These are phyloP conservation scores for Doris montereyensis DNA, from an alignment of 2,888 invertebrate genomes.

Conservation along the genomic window DNA sequence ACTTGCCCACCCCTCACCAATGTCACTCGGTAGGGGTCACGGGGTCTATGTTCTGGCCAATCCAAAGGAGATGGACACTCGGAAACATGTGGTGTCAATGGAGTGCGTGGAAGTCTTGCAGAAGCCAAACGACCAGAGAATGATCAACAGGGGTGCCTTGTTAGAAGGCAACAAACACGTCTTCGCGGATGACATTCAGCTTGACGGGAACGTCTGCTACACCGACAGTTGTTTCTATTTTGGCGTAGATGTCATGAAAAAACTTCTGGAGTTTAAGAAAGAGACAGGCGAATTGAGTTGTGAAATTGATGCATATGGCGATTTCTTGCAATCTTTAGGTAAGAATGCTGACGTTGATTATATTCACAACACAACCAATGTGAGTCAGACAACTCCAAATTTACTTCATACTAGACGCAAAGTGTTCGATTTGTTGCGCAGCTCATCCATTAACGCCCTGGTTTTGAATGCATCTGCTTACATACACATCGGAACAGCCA, in stretches of 20 bases:
- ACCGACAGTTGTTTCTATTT: slow-evolving; percentile 75
- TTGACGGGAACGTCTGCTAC: slow-evolving; percentile 65
- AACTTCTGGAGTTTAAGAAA: slow-evolving; percentile 67
- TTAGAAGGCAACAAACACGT: slow-evolving; percentile 45
- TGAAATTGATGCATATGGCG: slow-evolving; percentile 75
- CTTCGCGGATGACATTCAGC: slow-evolving; percentile 51
- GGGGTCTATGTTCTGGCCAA: slow-evolving; percentile 74
- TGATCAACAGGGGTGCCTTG: slow-evolving; percentile 71
- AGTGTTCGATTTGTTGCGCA: slow-evolving; percentile 65
- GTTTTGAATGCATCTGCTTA: slow-evolving; percentile 72
- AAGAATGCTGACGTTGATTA: slow-evolving; percentile 62
- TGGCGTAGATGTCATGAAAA: slow-evolving; percentile 66
- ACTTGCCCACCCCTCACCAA: slow-evolving; percentile 73
- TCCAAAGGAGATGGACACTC: slow-evolving; percentile 47
- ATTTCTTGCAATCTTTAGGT: slow-evolving; percentile 74
- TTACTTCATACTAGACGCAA: slow-evolving; percentile 59
- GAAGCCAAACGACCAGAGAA: slow-evolving; percentile 71
- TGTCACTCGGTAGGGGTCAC: slow-evolving; percentile 72
- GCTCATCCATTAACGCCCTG: slow-evolving; percentile 65
- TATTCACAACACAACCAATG: slow-evolving; percentile 64
- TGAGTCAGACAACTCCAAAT: slow-evolving; percentile 55
- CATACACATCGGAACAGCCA: slow-evolving; percentile 74
- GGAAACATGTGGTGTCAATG: slow-evolving; percentile 52
- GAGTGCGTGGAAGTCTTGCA: slow-evolving; percentile 73
- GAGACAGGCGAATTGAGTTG: slow-evolving; percentile 64